A percentile compares a stretch with the other conserved stretches of the same genome.
phyloP scores from a whole-genome alignment of 2,797 vertebrate species.

The Gastrophryne carolinensis region DNA sequence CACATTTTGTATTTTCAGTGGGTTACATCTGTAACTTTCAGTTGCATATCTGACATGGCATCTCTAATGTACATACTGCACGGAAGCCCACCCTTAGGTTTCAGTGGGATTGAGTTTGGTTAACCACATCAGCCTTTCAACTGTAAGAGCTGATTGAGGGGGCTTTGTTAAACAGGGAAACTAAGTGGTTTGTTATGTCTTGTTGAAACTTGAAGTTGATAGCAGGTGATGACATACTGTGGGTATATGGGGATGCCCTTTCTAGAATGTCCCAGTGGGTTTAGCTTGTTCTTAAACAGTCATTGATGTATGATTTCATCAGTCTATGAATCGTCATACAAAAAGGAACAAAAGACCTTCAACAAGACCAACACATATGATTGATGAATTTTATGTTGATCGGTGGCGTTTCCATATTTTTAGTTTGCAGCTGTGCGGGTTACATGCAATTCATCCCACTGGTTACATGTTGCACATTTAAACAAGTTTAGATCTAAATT shows the following conservation, averaged over 20 bases:
- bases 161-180: neutral
- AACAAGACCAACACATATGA: neutral
- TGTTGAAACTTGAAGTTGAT: slow-evolving; percentile 5
- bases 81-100: slow-evolving; percentile 67
- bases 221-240: neutral
- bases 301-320: neutral
- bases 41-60: slow-evolving; percentile 52
- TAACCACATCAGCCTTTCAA: slow-evolving; percentile 65
- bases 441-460: neutral
- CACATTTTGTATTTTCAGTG: slow-evolving; percentile 40
- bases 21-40: slow-evolving; percentile 58
- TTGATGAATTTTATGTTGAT: neutral
- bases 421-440: neutral
- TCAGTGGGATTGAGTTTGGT: slow-evolving; percentile 68
- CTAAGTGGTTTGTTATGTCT: slow-evolving; percentile 13
- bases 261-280: neutral
- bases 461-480: too few relatives aligned
- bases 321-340: neutral
- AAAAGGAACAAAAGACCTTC: neutral
- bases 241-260: neutral
- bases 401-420: neutral
- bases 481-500: too few relatives aligned
- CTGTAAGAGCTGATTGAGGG: slow-evolving; percentile 47
- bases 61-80: slow-evolving; percentile 56
- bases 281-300: neutral